Percentiles rank a stretch among this genome's conserved stretches.
These are phyloP conservation scores for Misgurnus anguillicaudatus DNA, from an alignment of 2,113 vertebrate species.

Conservation along the genomic window DNA sequence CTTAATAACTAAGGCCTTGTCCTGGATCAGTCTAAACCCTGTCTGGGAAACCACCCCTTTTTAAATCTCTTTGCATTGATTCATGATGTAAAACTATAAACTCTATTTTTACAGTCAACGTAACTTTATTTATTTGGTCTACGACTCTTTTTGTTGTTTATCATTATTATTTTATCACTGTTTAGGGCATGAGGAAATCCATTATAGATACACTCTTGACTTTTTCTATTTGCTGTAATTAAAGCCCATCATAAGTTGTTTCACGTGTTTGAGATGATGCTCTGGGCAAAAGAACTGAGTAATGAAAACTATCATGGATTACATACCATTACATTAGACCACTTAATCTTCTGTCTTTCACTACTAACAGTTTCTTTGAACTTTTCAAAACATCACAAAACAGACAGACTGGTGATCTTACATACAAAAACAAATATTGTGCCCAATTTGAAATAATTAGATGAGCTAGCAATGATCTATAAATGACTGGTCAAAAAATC, in stretches of 20 bases:
- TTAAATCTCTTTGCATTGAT: too few relatives aligned
- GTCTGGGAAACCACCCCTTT: too few relatives aligned
- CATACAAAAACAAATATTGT: too few relatives aligned
- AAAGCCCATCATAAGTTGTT: constrained; percentile 26
- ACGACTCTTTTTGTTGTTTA: background rate
- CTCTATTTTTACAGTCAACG: constrained; percentile 12
- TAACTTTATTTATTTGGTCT: background rate
- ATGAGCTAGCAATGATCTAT: too few relatives aligned
- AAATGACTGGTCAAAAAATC: too few relatives aligned
- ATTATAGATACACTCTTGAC: constrained; percentile 21
- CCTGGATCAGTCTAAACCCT: too few relatives aligned
- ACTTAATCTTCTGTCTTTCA: background rate
- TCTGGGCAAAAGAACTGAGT: constrained; percentile 21
- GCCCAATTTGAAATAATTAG: too few relatives aligned
- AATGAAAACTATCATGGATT: background rate
- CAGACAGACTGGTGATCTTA: background rate
- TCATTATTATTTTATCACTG: background rate
- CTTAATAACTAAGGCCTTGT: too few relatives aligned
- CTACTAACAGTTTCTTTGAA: background rate
- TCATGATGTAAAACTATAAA: background rate
- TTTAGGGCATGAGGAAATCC: background rate
- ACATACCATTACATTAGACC: background rate
- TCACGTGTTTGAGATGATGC: constrained; percentile 19
- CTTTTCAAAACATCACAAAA: background rate
- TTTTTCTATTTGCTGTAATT: constrained; percentile 15